These are phyloP conservation scores for Gastracanthus pulcherrimus DNA, from an alignment of 2,888 invertebrate genomes.

Conservation along the genomic window DNA sequence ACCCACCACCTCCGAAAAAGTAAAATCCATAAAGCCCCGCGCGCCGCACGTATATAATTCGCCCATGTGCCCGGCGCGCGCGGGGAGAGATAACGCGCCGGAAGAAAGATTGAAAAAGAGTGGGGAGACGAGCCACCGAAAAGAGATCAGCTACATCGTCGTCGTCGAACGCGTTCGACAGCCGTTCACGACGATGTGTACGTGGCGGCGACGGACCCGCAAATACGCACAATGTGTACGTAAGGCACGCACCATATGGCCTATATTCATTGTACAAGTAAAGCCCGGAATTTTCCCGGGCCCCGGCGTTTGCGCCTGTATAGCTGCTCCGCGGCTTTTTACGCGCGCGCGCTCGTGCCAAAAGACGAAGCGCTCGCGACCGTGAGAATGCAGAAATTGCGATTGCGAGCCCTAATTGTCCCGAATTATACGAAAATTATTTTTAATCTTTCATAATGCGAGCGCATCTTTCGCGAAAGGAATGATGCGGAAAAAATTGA, in stretches of 20 bases:
- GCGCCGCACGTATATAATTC: too few relatives aligned
- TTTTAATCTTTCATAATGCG: too few relatives aligned
- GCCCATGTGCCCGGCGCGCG: neutral
- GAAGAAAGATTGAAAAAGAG: neutral
- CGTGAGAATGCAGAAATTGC: too few relatives aligned
- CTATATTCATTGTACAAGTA: neutral
- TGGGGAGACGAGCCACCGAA: neutral
- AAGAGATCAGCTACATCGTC: neutral
- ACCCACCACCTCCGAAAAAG: neutral
- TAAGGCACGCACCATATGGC: neutral
- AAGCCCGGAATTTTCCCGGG: neutral
- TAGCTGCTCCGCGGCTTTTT: too few relatives aligned
- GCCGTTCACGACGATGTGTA: neutral
- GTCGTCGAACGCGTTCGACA: neutral
- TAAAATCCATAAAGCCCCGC: neutral
- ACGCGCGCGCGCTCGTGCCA: neutral
- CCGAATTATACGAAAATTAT: too few relatives aligned
- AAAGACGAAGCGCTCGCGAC: neutral
- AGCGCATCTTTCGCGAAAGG: too few relatives aligned
- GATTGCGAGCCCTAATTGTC: too few relatives aligned
- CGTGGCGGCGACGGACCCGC: slow-evolving; percentile 2
- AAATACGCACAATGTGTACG: neutral
- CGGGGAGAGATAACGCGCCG: neutral
- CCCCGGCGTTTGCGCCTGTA: too few relatives aligned
- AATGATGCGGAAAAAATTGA: too few relatives aligned